Percentiles rank a stretch among this genome's conserved stretches.
phyloP scores from a whole-genome alignment of 2,113 vertebrate genomes.

The Python bivittatus region DNA sequence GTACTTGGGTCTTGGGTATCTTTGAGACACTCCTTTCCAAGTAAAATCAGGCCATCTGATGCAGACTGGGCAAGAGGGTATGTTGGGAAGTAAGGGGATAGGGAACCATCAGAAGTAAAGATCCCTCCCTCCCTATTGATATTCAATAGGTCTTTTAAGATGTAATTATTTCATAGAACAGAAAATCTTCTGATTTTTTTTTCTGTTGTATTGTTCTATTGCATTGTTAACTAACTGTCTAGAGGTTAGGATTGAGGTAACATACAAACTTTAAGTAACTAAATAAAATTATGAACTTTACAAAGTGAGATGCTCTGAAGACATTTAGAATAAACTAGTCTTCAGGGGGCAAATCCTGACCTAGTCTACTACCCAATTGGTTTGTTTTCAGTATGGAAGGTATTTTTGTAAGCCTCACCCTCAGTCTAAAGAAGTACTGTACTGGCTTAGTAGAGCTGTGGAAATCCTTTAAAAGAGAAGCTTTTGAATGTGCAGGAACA shows the following conservation, averaged over 20 bases:
- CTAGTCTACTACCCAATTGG: not conserved
- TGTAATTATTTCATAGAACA: not conserved
- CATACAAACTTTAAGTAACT: not conserved
- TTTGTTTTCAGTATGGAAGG: not conserved
- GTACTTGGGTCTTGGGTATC: not conserved
- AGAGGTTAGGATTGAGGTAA: not conserved
- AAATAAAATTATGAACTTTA: not conserved
- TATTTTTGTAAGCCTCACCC: not conserved
- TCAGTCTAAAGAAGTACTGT: not conserved
- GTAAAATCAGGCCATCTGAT: not conserved
- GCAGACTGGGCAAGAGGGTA: not conserved
- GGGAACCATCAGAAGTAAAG: not conserved
- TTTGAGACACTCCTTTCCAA: not conserved
- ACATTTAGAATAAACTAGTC: not conserved
- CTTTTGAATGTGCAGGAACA: not conserved
- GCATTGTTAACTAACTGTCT: not conserved
- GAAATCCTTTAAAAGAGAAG: not conserved
- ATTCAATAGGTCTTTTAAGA: not conserved
- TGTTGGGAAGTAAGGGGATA: not conserved
- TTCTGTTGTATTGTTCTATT: not conserved
- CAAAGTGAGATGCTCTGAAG: not conserved
- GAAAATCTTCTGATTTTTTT: too few species aligned
- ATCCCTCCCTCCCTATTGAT: not conserved
- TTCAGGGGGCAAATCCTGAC: not conserved
- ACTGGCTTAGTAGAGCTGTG: not conserved